Evolutionary conservation across 1,140 invertebrate genomes (phyloP).

Genomic region (Scaptomyza montana): DNA sequence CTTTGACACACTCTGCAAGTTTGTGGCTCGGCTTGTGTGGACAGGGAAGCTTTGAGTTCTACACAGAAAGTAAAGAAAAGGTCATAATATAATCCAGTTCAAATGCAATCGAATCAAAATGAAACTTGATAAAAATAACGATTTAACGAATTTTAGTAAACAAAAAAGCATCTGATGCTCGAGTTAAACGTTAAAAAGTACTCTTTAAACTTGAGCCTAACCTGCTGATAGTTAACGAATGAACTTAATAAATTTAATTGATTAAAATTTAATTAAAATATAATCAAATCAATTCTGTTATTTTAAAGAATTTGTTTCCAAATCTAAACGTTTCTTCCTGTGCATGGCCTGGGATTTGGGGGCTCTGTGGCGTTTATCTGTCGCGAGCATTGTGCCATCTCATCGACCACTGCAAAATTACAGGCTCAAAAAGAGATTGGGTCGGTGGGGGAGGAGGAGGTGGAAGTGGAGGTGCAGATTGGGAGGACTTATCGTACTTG

Average conservation of each 20-base stretch:
- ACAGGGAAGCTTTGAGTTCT: neutral
- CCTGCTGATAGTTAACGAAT: too few species aligned
- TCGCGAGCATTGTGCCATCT: slow-evolving; percentile 65
- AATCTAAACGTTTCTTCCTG: too few species aligned
- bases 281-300: neutral
- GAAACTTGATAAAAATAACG: too few species aligned
- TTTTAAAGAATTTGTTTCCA: too few species aligned
- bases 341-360: neutral
- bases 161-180: too few species aligned
- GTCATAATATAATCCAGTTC: neutral
- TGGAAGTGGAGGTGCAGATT: neutral
- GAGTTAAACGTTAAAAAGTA: too few species aligned
- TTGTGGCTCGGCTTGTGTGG: neutral
- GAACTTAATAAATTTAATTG: too few species aligned
- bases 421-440: slow-evolving; percentile 6
- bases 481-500: slow-evolving; percentile 36
- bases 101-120: neutral
- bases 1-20: slow-evolving; percentile 60
- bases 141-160: too few species aligned
- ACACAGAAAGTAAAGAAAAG: neutral
- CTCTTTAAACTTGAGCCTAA: too few species aligned
- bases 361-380: slow-evolving; percentile 55
- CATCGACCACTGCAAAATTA: slow-evolving; percentile 60
- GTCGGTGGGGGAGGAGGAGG: neutral
- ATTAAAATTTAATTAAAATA: neutral